Evolutionary conservation across 2,888 invertebrate species (phyloP), one percentile per base, ranked within the genome.

Genomic region (Euzophera pinguis): DNA sequence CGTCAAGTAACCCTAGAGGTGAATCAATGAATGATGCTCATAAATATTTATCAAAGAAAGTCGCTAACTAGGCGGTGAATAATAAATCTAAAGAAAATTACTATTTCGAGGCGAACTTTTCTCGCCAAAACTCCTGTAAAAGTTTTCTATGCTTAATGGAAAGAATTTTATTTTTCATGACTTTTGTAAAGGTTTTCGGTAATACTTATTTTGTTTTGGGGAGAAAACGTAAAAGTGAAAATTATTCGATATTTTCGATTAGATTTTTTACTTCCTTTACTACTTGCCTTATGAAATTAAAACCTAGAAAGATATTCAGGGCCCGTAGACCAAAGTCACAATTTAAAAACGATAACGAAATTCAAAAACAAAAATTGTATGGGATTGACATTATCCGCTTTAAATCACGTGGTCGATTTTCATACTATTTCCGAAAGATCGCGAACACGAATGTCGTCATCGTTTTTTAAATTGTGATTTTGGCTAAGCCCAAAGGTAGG

Each of bases 111-210:
- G 35, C 34, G 34, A 47, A 39, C 47, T 12, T 47, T 47, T 45
- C 37, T 37, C 37, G 13, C 32, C 41, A 47, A 52, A 39, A 37
- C 12, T 41, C 10, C 58, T 57, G 63, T 65, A 70, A 32, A 49
- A 50, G 32, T 22, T 50, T 69, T 67, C 59, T 49, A 22, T 55
- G 53, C 54, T 58, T 42, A 43, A 39, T 49, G 41, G 48, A 53
- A 52, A 22, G 47, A 45, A 29, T 43, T 52, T 52, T 47, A 45
- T 52, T 37, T 47, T 14, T 43, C 29, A 52, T 39, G 45, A 43
- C 29, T 47, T 47, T 34, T 7, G 34, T 13, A 13, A 47, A 52
- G 14, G 37, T 47, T 37, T 29, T 17, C 12, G 17, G 17, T 6
- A 39, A 27, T 41, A 39, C 34, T 50, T 50, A 39, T 41, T 50